phyloP scores from a whole-genome alignment of 2,113 vertebrate genomes.

The Pygoscelis adeliae region DNA sequence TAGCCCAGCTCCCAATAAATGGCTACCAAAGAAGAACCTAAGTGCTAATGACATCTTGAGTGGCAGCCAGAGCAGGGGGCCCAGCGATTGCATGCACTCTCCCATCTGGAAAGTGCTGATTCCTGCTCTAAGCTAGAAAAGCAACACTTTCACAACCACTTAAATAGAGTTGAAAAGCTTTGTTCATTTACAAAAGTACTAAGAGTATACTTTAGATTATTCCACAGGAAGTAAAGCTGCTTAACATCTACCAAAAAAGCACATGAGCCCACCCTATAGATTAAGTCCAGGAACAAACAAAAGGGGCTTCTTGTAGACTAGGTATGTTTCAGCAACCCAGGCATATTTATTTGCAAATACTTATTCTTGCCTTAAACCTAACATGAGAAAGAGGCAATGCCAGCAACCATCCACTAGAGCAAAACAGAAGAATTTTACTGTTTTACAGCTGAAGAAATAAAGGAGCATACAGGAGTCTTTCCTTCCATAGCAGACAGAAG shows the following conservation, averaged over 20 bases:
- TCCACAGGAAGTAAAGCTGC: not conserved
- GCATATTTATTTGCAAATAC: not conserved
- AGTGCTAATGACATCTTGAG: not conserved
- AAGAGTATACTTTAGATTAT: not conserved
- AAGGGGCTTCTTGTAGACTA: not conserved
- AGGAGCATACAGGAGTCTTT: not conserved
- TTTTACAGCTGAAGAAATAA: not conserved
- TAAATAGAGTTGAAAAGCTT: not conserved
- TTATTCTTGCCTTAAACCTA: not conserved
- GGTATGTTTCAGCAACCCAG: not conserved
- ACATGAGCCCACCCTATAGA: not conserved
- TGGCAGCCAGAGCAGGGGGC: not conserved
- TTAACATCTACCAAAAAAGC: not conserved
- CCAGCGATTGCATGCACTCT: not conserved
- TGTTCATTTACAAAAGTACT: not conserved
- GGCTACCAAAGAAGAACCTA: not conserved
- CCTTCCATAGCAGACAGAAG: not conserved
- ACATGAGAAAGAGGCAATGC: not conserved
- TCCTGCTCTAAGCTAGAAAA: not conserved
- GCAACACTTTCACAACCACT: not conserved
- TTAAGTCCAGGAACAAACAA: not conserved
- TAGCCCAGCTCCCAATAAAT: not conserved
- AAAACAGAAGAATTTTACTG: not conserved
- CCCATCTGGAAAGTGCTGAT: not conserved
- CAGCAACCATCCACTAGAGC: not conserved